These are phyloP conservation scores for Sebastes matsubarae DNA, from an alignment of 2,797 vertebrate genomes.

Conservation along the genomic window DNA sequence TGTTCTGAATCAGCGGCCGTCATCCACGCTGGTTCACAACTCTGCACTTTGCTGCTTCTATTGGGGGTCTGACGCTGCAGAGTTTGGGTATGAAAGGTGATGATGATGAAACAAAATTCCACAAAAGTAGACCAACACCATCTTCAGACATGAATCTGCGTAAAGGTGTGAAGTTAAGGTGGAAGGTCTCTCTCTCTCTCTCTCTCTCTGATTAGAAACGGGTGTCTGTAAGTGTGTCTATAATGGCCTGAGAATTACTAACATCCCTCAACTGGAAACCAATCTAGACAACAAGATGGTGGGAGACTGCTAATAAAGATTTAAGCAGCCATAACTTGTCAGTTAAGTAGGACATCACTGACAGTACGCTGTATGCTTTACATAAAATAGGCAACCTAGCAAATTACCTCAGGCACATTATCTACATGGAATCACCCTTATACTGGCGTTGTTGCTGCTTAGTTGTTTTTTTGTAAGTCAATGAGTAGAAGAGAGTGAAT, in stretches of 20 bases:
- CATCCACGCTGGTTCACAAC: too few species aligned
- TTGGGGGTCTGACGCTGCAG: too few species aligned
- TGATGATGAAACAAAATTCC: too few species aligned
- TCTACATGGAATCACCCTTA: background rate
- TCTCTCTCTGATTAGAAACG: background rate
- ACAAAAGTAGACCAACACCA: too few species aligned
- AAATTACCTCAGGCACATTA: constrained; percentile 7
- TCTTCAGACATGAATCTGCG: too few species aligned
- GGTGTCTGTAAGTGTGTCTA: background rate
- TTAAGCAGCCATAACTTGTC: constrained; percentile 44
- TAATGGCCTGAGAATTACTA: constrained; percentile 47
- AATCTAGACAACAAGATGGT: constrained; percentile 31
- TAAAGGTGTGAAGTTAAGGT: too few species aligned
- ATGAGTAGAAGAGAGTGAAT: background rate
- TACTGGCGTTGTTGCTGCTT: background rate
- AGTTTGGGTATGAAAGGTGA: too few species aligned
- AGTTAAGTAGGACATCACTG: constrained; percentile 26
- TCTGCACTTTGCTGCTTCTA: too few species aligned
- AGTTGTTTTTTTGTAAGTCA: background rate
- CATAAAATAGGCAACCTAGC: background rate
- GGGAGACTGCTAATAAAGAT: constrained; percentile 45
- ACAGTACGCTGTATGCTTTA: background rate
- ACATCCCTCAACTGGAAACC: constrained; percentile 42
- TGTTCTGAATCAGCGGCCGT: too few species aligned
- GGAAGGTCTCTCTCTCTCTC: background rate